A percentile compares a stretch with the other conserved stretches of the same genome.
Conservation (phyloP, 2,797 vertebrate species). For the Danio aesculapii region DNA sequence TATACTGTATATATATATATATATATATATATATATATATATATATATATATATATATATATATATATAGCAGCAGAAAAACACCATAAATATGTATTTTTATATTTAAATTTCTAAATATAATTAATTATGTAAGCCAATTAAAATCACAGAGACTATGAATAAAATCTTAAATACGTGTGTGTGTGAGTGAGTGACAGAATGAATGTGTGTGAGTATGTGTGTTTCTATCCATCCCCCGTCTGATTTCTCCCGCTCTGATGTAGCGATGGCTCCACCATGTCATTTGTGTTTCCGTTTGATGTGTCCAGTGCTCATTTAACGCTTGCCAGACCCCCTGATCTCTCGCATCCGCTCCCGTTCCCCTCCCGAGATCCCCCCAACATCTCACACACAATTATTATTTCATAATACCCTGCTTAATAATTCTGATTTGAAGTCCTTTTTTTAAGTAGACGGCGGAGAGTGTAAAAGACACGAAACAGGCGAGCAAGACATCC, state of each 20-base stretch:
- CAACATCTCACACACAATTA: conserved; percentile 28
- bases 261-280: conserved; percentile 25
- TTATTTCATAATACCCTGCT: conserved; percentile 39
- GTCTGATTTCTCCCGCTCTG: conserved; percentile 29
- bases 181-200: too few species aligned
- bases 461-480: conserved; percentile 29
- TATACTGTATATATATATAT: too few species aligned
- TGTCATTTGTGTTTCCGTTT: conserved; percentile 53
- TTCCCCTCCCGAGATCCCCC: not conserved
- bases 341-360: conserved; percentile 20
- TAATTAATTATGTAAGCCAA: too few species aligned
- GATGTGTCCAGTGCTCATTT: conserved; percentile 36
- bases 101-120: too few species aligned
- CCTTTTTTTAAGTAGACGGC: conserved; percentile 15
- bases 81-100: too few species aligned
- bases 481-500: conserved; percentile 42
- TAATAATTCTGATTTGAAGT: conserved; percentile 47
- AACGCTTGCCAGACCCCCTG: conserved; percentile 23
- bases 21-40: too few species aligned
- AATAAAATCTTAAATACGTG: too few species aligned
- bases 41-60: too few species aligned
- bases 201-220: conserved; percentile 2
- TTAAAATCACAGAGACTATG: too few species aligned
- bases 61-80: too few species aligned
- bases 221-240: conserved; percentile 23